Evolutionary conservation across 2,888 invertebrate genomes (phyloP).

Genomic region (Koerneria pararmatus): DNA sequence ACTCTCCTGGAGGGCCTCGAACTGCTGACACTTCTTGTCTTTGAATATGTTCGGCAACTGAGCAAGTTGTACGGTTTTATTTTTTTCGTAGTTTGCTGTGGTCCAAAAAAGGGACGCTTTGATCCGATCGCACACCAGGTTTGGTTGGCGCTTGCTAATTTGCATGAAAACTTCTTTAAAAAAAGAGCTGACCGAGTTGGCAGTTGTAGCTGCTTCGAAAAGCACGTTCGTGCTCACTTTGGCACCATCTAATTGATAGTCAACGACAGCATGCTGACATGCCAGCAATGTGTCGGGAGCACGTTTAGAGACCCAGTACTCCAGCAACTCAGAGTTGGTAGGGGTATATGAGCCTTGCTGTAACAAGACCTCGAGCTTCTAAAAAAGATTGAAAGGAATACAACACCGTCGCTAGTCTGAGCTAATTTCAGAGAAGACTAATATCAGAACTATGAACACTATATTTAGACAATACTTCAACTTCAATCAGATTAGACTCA

Average conservation of each 20-base stretch:
- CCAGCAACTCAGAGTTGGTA: slow-evolving; percentile 56
- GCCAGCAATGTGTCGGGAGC: slow-evolving; percentile 56
- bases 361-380: too few species aligned
- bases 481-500: too few species aligned
- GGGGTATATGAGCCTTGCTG: slow-evolving; percentile 58
- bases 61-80: too few species aligned
- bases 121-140: neutral
- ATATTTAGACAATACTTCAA: too few species aligned
- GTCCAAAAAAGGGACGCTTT: neutral
- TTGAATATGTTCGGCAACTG: slow-evolving; percentile 58
- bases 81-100: slow-evolving; percentile 1
- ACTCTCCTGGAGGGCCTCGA: slow-evolving; percentile 52
- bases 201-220: slow-evolving; percentile 58
- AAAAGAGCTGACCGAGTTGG: slow-evolving; percentile 38
- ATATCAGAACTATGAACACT: too few species aligned
- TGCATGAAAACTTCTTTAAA: neutral
- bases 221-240: slow-evolving; percentile 56
- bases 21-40: slow-evolving; percentile 57
- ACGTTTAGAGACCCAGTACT: slow-evolving; percentile 58
- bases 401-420: too few species aligned
- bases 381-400: too few species aligned
- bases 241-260: slow-evolving; percentile 58
- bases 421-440: too few species aligned
- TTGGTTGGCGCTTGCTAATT: neutral
- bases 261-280: slow-evolving; percentile 53